Base-by-base conservation (phyloP, 2,888 invertebrate species). In the Yponomeuta evonymella region DNA sequence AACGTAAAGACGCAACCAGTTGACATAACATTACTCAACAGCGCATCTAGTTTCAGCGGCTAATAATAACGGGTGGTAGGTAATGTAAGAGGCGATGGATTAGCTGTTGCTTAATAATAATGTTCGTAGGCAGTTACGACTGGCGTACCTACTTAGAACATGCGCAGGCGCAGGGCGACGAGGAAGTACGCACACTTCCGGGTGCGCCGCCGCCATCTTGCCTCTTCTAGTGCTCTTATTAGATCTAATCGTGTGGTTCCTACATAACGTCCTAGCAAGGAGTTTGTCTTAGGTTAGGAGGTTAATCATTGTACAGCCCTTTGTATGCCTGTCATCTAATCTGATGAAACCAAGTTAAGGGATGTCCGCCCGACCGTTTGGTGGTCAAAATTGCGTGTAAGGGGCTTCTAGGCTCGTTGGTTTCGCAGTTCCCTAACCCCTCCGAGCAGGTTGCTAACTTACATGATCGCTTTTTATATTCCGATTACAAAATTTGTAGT, bases 161-260 rank as follows among this genome's bases (percentile, higher is more conserved):
- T 87, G 83, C 84, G 84, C 83, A 86, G 82, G 79, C 79, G 82
- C 85, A 87, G 87, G 87, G 86, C 87, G 83, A 90, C 88, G 88
- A 89, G 90, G 90, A 90, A 90, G 89, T 88, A 79, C 78, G 82
- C 82, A 81, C 84, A 90, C 88, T 90, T 92, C 90, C 91, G 90
- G 72, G 72, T 69, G 33, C 90, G 87, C 51, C 89, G 82, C 89
- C 90, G 89, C 90, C 91, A 90, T 91, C 89, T 91, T 90, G 86
- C 6, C 30, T 30, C n/a, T 33, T 70, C 63, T 62, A n/a, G 70
- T 66, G 43, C 70, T 70, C 67, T 67, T 70, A 58, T 70, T 70
- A 67, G 67, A 70, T 65, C 69, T 43, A 69, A 29, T 15, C 36
- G 36, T 15, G 67, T 12, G 67, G 6, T 15, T 58, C 51, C 51